phyloP scores from a whole-genome alignment of 2,888 invertebrate genomes.

The Drosophila silvestris region DNA sequence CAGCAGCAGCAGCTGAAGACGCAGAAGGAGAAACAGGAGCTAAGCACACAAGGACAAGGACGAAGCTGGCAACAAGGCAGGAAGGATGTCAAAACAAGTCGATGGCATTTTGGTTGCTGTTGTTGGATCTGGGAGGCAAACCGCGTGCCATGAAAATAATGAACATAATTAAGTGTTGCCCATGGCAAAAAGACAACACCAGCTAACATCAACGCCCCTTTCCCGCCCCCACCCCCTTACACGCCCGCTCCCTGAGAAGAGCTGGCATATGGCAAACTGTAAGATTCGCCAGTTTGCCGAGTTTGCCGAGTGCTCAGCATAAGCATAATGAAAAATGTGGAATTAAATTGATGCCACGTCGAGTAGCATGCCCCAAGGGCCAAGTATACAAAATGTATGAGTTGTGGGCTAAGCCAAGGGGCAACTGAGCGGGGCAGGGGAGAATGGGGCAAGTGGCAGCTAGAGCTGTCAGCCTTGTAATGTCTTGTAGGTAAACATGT shows the following conservation, averaged over 20 bases:
- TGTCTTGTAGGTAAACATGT: slow-evolving; percentile 81
- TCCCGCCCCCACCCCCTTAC: not conserved
- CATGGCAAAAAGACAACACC: slow-evolving; percentile 69
- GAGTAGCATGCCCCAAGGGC: slow-evolving; percentile 49
- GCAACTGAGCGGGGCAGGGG: not conserved
- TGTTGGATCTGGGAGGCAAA: slow-evolving; percentile 28
- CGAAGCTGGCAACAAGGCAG: slow-evolving; percentile 2
- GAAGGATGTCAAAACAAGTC: slow-evolving; percentile 55
- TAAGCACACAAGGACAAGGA: slow-evolving; percentile 18
- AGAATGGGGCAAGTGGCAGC: not conserved
- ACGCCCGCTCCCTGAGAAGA: not conserved
- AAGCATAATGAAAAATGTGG: slow-evolving; percentile 80
- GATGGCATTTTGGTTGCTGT: slow-evolving; percentile 18
- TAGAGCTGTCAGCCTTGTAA: slow-evolving; percentile 67
- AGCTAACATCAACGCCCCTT: slow-evolving; percentile 16
- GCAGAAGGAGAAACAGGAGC: not conserved
- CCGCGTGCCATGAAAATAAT: slow-evolving; percentile 79
- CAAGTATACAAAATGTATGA: slow-evolving; percentile 36
- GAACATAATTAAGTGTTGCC: slow-evolving; percentile 82
- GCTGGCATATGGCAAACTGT: slow-evolving; percentile 44
- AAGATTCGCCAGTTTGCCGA: slow-evolving; percentile 12
- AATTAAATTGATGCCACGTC: slow-evolving; percentile 77
- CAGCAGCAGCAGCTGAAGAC: not conserved
- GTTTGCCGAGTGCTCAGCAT: slow-evolving; percentile 39
- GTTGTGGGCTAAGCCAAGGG: not conserved